Percentiles rank a stretch among this genome's conserved stretches.
These are phyloP conservation scores for Microplitis demolitor DNA, from an alignment of 1,140 invertebrate genomes.

Conservation along the genomic window DNA sequence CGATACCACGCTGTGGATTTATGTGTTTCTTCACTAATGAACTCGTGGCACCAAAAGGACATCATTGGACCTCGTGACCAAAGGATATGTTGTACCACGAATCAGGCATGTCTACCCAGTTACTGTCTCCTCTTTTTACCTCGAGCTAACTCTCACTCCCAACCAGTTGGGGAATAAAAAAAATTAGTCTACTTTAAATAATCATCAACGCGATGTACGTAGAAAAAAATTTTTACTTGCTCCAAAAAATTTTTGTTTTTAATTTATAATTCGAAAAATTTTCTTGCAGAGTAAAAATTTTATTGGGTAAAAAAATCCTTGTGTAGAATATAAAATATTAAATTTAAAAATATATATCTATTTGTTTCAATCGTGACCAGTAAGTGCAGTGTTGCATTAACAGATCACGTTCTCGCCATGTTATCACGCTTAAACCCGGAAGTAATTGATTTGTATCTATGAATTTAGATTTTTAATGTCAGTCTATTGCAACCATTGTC, in stretches of 20 bases:
- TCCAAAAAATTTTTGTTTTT: no score
- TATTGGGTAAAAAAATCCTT: no score
- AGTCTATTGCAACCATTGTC: no score
- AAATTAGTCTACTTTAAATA: neutral
- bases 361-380: constrained; percentile 17
- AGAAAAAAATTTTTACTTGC: no score
- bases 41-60: constrained; percentile 18
- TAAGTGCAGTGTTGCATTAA: constrained; percentile 21
- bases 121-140: neutral
- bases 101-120: no score
- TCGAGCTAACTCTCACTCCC: no score
- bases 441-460: neutral
- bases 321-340: no score
- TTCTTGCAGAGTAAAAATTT: no score
- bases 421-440: constrained; percentile 15
- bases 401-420: constrained; percentile 15
- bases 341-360: neutral
- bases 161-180: neutral
- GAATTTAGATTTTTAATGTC: neutral
- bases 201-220: neutral
- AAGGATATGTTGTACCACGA: neutral
- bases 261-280: no score
- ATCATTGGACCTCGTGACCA: neutral
- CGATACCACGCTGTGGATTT: constrained; percentile 14
- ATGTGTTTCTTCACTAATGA: constrained; percentile 34